phyloP scores from a whole-genome alignment of 2,888 invertebrate genomes.

The Lasioglossum calceatum region DNA sequence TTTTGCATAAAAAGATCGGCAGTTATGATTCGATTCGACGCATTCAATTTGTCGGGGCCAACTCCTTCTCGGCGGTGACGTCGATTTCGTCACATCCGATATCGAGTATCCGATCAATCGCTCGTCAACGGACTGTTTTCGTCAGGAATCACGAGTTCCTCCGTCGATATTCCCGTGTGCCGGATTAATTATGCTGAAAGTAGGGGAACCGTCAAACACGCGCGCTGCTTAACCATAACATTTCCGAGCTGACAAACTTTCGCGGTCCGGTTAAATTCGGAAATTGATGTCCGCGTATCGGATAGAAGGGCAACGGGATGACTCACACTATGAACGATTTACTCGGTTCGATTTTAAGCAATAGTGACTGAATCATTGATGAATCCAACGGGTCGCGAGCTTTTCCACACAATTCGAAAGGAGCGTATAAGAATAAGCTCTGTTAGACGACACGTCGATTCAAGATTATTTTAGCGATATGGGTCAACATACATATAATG shows the following conservation, averaged over 20 bases:
- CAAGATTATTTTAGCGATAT: slow-evolving; percentile 24
- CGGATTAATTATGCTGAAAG: background rate
- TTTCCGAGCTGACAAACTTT: slow-evolving; percentile 24
- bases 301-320: background rate
- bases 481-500: background rate
- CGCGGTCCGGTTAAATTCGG: background rate
- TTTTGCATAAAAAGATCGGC: background rate
- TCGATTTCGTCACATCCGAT: slow-evolving; percentile 1
- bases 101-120: slow-evolving; percentile 33
- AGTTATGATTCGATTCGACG: background rate
- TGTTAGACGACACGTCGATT: background rate
- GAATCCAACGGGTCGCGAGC: slow-evolving; percentile 31
- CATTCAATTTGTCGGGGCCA: background rate
- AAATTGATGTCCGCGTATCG: background rate
- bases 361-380: slow-evolving; percentile 41
- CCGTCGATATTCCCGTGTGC: slow-evolving; percentile 1
- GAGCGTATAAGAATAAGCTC: slow-evolving; percentile 51
- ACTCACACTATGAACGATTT: slow-evolving; percentile 14
- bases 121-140: slow-evolving; percentile 35
- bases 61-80: background rate
- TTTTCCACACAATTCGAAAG: background rate
- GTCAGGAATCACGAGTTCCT: background rate
- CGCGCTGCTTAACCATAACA: slow-evolving; percentile 10
- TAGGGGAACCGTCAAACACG: slow-evolving; percentile 36
- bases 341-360: slow-evolving; percentile 39